A percentile compares a stretch with the other conserved stretches of the same genome.
phyloP scores from a whole-genome alignment of 2,888 invertebrate genomes.

The Trachelus stipa region DNA sequence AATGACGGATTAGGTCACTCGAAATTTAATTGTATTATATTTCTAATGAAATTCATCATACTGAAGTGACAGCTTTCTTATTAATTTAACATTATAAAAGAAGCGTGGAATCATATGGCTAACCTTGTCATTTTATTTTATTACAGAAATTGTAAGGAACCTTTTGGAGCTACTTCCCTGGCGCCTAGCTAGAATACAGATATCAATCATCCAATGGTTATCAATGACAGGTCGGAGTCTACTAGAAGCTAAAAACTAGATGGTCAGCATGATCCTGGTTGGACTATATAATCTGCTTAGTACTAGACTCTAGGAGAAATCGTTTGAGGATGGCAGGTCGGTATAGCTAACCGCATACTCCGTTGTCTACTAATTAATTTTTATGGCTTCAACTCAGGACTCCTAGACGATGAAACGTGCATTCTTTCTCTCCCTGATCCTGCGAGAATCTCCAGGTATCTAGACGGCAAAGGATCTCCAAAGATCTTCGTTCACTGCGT shows the following conservation, averaged over 20 bases:
- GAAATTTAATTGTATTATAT: neutral
- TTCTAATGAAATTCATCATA: neutral
- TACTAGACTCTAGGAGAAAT: neutral
- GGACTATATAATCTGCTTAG: neutral
- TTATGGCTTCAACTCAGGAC: conserved; percentile 41
- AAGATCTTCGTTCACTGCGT: neutral
- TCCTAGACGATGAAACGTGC: conserved; percentile 25
- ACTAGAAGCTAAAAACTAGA: neutral
- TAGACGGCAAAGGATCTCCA: neutral
- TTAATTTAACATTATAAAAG: neutral
- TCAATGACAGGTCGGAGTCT: conserved; percentile 29
- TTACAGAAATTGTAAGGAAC: neutral
- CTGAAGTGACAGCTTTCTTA: neutral
- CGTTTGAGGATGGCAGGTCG: neutral
- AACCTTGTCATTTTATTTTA: neutral
- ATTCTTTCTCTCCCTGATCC: conserved; percentile 34
- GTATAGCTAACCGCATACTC: neutral
- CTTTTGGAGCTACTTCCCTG: neutral
- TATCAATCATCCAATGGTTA: conserved; percentile 38
- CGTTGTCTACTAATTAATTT: conserved; percentile 50
- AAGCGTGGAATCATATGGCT: neutral
- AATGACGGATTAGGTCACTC: neutral
- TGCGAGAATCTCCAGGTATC: conserved; percentile 26
- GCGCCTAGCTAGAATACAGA: conserved; percentile 10
- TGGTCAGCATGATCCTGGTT: neutral